These are phyloP conservation scores for Adela reaumurella DNA, from an alignment of 2,888 invertebrate genomes.

Conservation along the genomic window DNA sequence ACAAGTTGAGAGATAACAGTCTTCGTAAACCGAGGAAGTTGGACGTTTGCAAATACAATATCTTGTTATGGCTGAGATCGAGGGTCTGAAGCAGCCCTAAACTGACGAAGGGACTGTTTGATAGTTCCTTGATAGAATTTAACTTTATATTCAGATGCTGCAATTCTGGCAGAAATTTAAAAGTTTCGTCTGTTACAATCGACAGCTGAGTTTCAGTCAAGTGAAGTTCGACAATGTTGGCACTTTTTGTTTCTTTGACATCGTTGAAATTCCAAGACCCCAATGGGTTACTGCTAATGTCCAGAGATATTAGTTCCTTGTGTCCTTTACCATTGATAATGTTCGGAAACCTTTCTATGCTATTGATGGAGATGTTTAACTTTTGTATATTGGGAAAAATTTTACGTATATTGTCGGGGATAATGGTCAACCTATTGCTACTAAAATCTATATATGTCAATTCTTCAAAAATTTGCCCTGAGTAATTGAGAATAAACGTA, in stretches of 20 bases:
- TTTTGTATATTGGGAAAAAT: conserved; percentile 43
- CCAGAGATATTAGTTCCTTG: conserved; percentile 34
- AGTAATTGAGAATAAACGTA: conserved; percentile 28
- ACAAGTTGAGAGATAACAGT: conserved; percentile 75
- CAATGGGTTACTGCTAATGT: conserved; percentile 41
- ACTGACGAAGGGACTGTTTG: conserved; percentile 78
- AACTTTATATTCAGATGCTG: conserved; percentile 73
- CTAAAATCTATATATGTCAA: conserved; percentile 38
- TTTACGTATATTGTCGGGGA: conserved; percentile 34
- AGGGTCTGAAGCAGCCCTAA: conserved; percentile 72
- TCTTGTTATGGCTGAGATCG: conserved; percentile 76
- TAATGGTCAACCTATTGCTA: conserved; percentile 31
- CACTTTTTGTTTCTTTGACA: conserved; percentile 36
- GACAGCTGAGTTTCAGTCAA: conserved; percentile 41
- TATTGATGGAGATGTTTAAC: conserved; percentile 40
- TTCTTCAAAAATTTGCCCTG: conserved; percentile 33
- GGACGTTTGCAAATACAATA: conserved; percentile 79
- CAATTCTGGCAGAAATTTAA: conserved; percentile 72
- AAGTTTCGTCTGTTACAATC: conserved; percentile 62
- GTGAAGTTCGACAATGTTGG: conserved; percentile 41
- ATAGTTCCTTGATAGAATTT: conserved; percentile 74
- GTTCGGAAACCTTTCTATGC: conserved; percentile 38
- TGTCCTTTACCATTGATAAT: conserved; percentile 26
- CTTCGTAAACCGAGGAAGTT: conserved; percentile 74
- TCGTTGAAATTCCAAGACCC: conserved; percentile 33